phyloP scores from a whole-genome alignment of 2,113 vertebrate species.

The Solea senegalensis region DNA sequence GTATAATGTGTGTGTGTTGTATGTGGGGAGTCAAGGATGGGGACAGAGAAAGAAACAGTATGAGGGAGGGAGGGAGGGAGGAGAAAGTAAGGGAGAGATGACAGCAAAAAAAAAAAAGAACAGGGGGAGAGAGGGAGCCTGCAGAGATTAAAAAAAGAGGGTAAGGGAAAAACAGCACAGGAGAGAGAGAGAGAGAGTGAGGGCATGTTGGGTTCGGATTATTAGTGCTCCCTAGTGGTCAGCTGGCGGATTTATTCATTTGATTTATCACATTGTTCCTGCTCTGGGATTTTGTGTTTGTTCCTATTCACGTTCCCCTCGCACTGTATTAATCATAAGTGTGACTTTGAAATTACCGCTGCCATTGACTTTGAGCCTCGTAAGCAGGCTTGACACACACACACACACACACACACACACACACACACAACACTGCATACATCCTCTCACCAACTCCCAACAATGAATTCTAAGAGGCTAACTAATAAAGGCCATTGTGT shows the following conservation, averaged over 20 bases:
- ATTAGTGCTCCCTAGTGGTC: constrained; percentile 73
- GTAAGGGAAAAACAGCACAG: constrained; percentile 14
- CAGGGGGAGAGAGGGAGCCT: neutral
- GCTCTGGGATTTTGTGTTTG: constrained; percentile 63
- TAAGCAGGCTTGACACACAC: constrained; percentile 64
- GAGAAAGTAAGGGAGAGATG: constrained; percentile 10
- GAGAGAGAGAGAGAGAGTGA: neutral
- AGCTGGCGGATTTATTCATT: constrained; percentile 49
- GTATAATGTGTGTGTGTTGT: neutral
- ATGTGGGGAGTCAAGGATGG: constrained; percentile 2
- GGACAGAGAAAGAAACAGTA: constrained; percentile 35
- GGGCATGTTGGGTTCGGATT: constrained; percentile 58
- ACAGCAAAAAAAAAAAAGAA: neutral
- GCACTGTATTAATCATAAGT: constrained; percentile 55
- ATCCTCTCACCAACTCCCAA: constrained; percentile 15
- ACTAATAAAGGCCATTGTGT: constrained; percentile 69
- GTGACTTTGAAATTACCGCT: constrained; percentile 60
- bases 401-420: neutral
- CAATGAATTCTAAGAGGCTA: constrained; percentile 50
- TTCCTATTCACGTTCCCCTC: constrained; percentile 37
- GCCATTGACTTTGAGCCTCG: constrained; percentile 59
- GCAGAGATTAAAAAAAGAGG: constrained; percentile 3
- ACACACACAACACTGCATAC: constrained; percentile 18
- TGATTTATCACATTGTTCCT: constrained; percentile 62
- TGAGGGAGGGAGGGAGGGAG: neutral